These are phyloP conservation scores for Phaedon cochleariae DNA, from an alignment of 2,888 invertebrate species.

Conservation along the genomic window DNA sequence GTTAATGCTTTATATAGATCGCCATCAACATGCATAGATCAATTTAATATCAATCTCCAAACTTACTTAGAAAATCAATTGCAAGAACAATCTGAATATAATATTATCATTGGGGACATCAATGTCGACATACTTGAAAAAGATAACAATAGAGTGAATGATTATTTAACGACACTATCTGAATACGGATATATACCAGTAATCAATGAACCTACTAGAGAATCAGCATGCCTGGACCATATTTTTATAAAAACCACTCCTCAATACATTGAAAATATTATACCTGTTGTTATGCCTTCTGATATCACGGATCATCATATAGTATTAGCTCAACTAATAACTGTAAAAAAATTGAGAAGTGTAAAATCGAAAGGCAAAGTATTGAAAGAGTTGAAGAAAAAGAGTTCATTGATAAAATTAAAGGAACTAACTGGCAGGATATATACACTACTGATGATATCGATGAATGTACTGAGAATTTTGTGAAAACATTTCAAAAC, in stretches of 20 bases:
- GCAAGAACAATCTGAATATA: neutral
- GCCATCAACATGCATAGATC: neutral
- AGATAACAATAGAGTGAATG: neutral
- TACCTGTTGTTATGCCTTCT: neutral
- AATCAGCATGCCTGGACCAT: neutral
- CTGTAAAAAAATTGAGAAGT: neutral
- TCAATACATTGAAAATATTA: neutral
- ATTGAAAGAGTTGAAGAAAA: neutral
- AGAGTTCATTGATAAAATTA: neutral
- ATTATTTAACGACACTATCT: conserved; percentile 1
- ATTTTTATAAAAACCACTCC: neutral
- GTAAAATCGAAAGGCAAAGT: neutral
- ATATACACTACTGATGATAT: neutral
- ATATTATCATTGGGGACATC: neutral
- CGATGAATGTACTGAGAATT: neutral
- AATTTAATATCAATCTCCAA: neutral
- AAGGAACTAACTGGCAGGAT: too few relatives aligned
- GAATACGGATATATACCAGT: conserved; percentile 1
- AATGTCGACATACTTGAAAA: conserved; percentile 3
- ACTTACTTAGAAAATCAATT: neutral
- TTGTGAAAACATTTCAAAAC: neutral
- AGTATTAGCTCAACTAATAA: neutral
- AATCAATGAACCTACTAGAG: neutral
- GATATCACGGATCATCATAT: neutral
- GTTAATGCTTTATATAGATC: conserved; percentile 2